phyloP scores from a whole-genome alignment of 35 echinoderm and acorn worm genomes.

The Eucidaris tribuloides region DNA sequence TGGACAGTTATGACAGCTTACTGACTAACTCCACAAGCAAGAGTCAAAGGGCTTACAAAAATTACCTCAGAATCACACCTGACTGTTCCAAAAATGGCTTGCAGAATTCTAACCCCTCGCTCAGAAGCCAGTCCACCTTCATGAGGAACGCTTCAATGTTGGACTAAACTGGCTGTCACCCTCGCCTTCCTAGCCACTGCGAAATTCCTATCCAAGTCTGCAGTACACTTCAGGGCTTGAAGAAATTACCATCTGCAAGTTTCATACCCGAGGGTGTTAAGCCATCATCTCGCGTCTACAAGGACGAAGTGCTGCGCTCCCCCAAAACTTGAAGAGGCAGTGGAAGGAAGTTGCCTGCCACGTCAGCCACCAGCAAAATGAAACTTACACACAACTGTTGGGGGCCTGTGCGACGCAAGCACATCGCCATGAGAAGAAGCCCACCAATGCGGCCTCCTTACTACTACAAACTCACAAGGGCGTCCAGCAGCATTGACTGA shows the following conservation, averaged over 20 bases:
- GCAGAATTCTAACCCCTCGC: neutral
- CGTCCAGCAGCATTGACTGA: conserved; percentile 32
- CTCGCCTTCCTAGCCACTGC: neutral
- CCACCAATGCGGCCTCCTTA: conserved; percentile 36
- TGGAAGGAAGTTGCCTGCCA: conserved; percentile 17
- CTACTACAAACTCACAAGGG: conserved; percentile 41
- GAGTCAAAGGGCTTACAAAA: conserved; percentile 24
- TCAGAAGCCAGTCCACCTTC: neutral
- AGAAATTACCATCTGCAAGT: conserved; percentile 39
- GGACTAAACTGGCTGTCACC: conserved; percentile 30
- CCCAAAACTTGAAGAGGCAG: neutral
- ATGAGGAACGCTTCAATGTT: conserved; percentile 1
- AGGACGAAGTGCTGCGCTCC: neutral
- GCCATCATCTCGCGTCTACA: conserved; percentile 31
- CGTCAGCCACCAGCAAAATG: conserved; percentile 28
- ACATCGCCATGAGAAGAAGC: conserved; percentile 33
- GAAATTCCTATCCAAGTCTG: conserved; percentile 23
- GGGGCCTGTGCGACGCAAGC: conserved; percentile 27
- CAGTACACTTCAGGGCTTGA: conserved; percentile 27
- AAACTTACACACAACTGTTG: conserved; percentile 22
- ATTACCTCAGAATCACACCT: conserved; percentile 59
- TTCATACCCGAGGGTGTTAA: neutral
- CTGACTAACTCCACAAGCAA: neutral
- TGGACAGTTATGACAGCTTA: conserved; percentile 13
- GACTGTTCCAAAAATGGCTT: conserved; percentile 23